Conservation (phyloP, 23 tunicate genomes). For the Ciona savignyi region DNA sequence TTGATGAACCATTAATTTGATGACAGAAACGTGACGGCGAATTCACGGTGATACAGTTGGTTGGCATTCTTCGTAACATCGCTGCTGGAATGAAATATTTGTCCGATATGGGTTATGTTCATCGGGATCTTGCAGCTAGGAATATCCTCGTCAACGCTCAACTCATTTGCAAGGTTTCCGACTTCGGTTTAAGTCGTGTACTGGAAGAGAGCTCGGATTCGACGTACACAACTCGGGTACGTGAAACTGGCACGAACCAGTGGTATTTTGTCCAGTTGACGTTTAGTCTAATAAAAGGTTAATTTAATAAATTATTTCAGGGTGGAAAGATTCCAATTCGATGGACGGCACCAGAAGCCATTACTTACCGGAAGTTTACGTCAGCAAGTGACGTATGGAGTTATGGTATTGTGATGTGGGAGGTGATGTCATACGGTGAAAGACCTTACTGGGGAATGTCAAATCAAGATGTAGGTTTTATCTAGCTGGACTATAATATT, state of each 20-base stretch:
- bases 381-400: conserved; percentile 99
- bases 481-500: no score
- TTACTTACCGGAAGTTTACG: conserved; percentile 87
- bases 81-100: conserved; percentile 96
- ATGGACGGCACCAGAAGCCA: conserved; percentile 98
- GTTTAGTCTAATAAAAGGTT: no score
- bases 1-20: no score
- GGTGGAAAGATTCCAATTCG: conserved; percentile 96
- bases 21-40: conserved; percentile 84
- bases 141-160: conserved; percentile 78
- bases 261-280: background rate
- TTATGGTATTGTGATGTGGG: conserved; percentile 99
- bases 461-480: conserved; percentile 86
- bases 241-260: background rate
- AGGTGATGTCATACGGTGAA: conserved; percentile 98
- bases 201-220: conserved; percentile 83
- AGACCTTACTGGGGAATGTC: conserved; percentile 99
- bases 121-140: conserved; percentile 89
- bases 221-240: conserved; percentile 66
- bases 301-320: conserved; percentile 11
- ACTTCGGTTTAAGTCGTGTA: conserved; percentile 86
- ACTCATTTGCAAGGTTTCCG: conserved; percentile 95
- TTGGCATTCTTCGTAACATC: conserved; percentile 89
- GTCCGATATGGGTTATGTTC: conserved; percentile 96
- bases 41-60: conserved; percentile 67